Evolutionary conservation across 2,113 vertebrate genomes (phyloP).

Genomic region (Ovis aries): DNA sequence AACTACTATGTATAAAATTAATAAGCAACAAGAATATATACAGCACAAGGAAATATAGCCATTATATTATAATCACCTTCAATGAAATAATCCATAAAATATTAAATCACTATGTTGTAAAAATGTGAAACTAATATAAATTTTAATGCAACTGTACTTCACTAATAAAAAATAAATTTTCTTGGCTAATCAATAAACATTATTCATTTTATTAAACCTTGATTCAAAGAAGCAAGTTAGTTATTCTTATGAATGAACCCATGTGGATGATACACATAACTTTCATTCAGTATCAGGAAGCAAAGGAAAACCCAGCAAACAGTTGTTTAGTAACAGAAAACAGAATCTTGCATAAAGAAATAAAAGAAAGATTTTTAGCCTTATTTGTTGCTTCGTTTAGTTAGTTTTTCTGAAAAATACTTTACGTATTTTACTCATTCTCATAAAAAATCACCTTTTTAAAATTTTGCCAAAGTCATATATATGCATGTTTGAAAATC

Average conservation of each 20-base stretch:
- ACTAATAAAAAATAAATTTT: neutral
- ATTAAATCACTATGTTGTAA: neutral
- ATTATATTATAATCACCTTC: neutral
- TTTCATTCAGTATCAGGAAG: neutral
- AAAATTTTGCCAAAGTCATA: neutral
- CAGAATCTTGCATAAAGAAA: neutral
- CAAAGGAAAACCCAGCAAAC: neutral
- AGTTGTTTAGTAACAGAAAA: neutral
- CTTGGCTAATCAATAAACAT: neutral
- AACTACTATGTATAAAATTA: neutral
- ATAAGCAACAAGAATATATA: neutral
- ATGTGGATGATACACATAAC: neutral
- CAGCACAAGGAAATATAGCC: neutral
- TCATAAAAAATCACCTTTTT: neutral
- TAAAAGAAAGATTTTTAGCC: neutral
- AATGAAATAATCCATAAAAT: neutral
- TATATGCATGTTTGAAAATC: neutral
- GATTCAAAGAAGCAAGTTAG: neutral
- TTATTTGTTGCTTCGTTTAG: neutral
- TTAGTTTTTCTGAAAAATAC: neutral
- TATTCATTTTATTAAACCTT: neutral
- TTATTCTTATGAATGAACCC: neutral
- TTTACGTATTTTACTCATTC: neutral
- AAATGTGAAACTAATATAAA: neutral
- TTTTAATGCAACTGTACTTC: neutral